Evolutionary conservation across 2,888 invertebrate species (phyloP).

Genomic region (Cephonodes hylas): DNA sequence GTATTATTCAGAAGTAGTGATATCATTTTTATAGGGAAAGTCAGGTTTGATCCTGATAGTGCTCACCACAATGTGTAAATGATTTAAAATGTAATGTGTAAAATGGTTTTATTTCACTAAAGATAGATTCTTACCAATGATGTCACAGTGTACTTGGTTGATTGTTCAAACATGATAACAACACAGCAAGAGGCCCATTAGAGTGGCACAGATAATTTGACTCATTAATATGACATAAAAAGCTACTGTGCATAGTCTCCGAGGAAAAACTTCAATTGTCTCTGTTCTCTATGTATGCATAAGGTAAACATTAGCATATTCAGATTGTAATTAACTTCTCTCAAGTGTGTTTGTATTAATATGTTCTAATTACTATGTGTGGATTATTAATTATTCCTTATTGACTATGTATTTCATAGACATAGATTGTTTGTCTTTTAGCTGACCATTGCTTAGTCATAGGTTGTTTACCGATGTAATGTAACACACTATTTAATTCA

Average conservation of each 20-base stretch:
- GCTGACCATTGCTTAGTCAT: too few species aligned
- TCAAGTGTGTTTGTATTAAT: too few species aligned
- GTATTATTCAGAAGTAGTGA: too few species aligned
- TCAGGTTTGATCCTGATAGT: background rate
- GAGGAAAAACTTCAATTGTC: background rate
- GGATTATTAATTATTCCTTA: too few species aligned
- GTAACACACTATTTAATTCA: too few species aligned
- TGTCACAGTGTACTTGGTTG: slow-evolving; percentile 1
- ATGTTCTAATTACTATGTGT: too few species aligned
- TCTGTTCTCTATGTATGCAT: background rate
- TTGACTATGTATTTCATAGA: too few species aligned
- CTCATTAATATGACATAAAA: slow-evolving; percentile 7
- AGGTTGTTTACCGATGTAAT: too few species aligned
- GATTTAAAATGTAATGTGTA: background rate
- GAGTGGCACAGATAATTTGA: slow-evolving; percentile 4
- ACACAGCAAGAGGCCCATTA: background rate
- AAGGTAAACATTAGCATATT: background rate
- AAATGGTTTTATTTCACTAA: background rate
- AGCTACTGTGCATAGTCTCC: background rate
- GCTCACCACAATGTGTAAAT: background rate
- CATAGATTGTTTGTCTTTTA: too few species aligned
- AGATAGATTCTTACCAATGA: background rate
- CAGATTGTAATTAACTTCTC: too few species aligned
- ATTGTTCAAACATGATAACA: slow-evolving; percentile 8
- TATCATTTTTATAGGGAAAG: too few species aligned